These are phyloP conservation scores for Rhagologus leucostigma DNA, from an alignment of 2,113 vertebrate genomes.

Conservation along the genomic window DNA sequence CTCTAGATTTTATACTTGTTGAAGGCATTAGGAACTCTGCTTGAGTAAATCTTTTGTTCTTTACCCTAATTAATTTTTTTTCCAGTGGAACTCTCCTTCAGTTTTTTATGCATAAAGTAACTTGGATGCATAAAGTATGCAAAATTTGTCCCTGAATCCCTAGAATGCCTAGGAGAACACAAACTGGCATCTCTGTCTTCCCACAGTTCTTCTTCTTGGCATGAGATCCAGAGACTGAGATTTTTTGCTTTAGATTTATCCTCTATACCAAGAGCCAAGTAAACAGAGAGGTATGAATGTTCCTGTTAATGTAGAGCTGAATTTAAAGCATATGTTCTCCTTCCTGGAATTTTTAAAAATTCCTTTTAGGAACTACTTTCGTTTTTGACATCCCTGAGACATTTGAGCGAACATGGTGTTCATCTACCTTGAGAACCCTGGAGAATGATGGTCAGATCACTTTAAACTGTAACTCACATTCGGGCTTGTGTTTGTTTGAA, in stretches of 20 bases:
- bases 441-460: not conserved
- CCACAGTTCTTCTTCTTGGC: not conserved
- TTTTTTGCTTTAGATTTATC: not conserved
- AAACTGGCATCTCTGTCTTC: not conserved
- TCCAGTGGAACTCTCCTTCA: not conserved
- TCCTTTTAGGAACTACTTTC: not conserved
- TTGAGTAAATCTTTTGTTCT: not conserved
- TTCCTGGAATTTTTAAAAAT: not conserved
- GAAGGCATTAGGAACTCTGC: not conserved
- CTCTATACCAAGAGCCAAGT: not conserved
- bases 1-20: not conserved
- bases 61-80: not conserved
- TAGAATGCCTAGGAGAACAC: not conserved
- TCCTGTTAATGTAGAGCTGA: not conserved
- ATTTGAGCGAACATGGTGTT: not conserved
- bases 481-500: not conserved
- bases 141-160: not conserved
- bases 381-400: not conserved
- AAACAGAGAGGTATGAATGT: conserved; percentile 19
- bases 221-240: not conserved
- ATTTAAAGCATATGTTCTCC: conserved; percentile 6
- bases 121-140: not conserved
- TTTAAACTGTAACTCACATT: not conserved
- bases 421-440: not conserved
- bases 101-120: not conserved